phyloP scores from a whole-genome alignment of 2,888 invertebrate genomes.

The Phaedon cochleariae region DNA sequence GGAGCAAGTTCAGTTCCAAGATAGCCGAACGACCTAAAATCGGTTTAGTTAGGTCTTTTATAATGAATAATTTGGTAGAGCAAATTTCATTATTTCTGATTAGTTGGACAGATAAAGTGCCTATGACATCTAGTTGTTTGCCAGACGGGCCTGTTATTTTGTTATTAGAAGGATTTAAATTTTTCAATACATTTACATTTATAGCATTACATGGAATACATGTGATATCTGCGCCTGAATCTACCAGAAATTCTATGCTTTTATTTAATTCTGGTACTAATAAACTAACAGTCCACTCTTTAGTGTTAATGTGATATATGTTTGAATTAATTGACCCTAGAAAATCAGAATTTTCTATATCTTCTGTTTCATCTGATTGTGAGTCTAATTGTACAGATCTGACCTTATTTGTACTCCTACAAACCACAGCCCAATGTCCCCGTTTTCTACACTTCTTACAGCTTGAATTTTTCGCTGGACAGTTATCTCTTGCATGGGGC shows the following conservation, averaged over 20 bases:
- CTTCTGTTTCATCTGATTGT: background rate
- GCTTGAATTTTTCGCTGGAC: slow-evolving; percentile 25
- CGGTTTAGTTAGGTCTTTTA: slow-evolving; percentile 14
- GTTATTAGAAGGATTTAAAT: slow-evolving; percentile 1
- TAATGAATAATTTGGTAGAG: slow-evolving; percentile 19
- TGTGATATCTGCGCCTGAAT: slow-evolving; percentile 17
- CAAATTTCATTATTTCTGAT: background rate
- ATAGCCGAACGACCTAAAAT: slow-evolving; percentile 12
- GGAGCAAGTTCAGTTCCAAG: background rate
- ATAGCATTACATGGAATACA: slow-evolving; percentile 8
- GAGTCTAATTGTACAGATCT: slow-evolving; percentile 16
- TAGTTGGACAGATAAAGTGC: background rate
- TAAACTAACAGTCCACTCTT: slow-evolving; percentile 4
- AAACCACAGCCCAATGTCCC: slow-evolving; percentile 25
- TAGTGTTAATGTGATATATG: slow-evolving; percentile 5
- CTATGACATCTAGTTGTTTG: background rate
- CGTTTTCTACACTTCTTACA: slow-evolving; percentile 24
- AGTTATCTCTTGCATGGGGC: slow-evolving; percentile 19
- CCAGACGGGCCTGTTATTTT: slow-evolving; percentile 27
- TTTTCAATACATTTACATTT: slow-evolving; percentile 3
- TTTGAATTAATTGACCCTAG: slow-evolving; percentile 1
- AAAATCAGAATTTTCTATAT: slow-evolving; percentile 1
- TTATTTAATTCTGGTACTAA: slow-evolving; percentile 11
- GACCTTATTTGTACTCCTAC: slow-evolving; percentile 16
- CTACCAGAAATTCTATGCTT: slow-evolving; percentile 16